Percentiles rank a stretch among this genome's conserved stretches.
Conservation (phyloP, 2,797 vertebrate species). For the Antrozous pallidus region DNA sequence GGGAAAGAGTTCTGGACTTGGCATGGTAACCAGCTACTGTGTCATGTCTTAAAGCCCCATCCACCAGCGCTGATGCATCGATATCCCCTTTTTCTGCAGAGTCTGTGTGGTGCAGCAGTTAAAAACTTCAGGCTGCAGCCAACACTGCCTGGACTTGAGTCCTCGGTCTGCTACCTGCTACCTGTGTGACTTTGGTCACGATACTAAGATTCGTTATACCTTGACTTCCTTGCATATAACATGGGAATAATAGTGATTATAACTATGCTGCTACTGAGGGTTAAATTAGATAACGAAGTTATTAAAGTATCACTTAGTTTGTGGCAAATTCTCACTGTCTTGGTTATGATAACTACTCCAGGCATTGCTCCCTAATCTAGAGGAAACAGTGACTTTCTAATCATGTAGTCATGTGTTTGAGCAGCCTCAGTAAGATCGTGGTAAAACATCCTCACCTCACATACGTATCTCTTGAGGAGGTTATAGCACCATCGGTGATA, state of each 20-base stretch:
- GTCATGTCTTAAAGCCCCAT: neutral
- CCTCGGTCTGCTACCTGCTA: neutral
- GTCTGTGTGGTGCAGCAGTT: neutral
- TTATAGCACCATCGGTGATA: neutral
- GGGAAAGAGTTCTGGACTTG: neutral
- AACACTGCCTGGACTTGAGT: neutral
- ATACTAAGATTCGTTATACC: neutral
- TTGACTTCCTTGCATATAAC: neutral
- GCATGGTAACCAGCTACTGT: neutral
- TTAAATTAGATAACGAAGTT: neutral
- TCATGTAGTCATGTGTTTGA: neutral
- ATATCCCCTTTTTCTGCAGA: neutral
- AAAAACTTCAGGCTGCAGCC: neutral
- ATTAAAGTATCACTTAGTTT: neutral
- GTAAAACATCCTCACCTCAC: neutral
- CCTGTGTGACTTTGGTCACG: neutral
- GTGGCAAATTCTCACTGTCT: neutral
- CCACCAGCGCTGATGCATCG: neutral
- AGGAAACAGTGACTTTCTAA: neutral
- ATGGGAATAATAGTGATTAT: neutral
- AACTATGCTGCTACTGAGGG: neutral
- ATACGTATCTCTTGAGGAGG: neutral
- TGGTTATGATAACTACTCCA: neutral
- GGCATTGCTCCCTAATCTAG: neutral
- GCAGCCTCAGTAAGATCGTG: neutral